Evolutionary conservation across 2,113 vertebrate species (phyloP), one percentile per base, ranked within the genome.

Genomic region (Saccopteryx bilineata): DNA sequence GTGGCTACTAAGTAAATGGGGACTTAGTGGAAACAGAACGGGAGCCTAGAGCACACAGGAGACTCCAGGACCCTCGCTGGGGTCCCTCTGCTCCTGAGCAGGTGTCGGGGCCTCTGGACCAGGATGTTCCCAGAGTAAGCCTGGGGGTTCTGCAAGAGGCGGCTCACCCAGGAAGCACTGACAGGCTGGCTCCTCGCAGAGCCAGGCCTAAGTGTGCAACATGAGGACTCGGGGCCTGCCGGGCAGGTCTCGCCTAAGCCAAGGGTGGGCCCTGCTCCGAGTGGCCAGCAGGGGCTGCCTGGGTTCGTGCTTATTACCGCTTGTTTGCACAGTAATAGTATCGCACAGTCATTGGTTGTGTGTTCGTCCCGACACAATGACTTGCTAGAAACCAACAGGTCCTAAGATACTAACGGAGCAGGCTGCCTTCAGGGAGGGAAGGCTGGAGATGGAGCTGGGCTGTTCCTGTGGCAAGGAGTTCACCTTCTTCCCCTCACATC

Each of bases 341-440:
- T 3, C 2, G 18, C 39, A 60, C 2, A 1, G 85, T 11, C 39
- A 10, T 10, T 6, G 19, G 21, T 82, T 8, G 0, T 10, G 66
- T 1, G 26, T 19, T 8, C 3, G 13, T 69, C 21, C 80, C 24
- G 68, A 71, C 83, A 58, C 24, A 5, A 1, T 0, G 0, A 26
- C 33, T 61, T 60, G 54, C 52, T n/a, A 2, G 69, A 33, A 10
- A n/a, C 12, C 9, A 24, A 23, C 23, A 1, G 7, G 8, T 2
- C 2, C 3, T 63, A 1, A 21, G 54, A 19, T 2, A 5, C 0
- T 2, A n/a, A 14, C 0, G 50, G 11, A 28, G 7, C 28, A 1
- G 26, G 33, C 66, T 6, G 12, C 33, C 84, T 46, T 14, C 26
- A 2, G 79, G 12, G 21, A 2, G 2, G 13, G 74, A 11, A 0